Evolutionary conservation across 2,797 vertebrate genomes (phyloP), one percentile per base, ranked within the genome.

Genomic region (Chrysocyon brachyurus): DNA sequence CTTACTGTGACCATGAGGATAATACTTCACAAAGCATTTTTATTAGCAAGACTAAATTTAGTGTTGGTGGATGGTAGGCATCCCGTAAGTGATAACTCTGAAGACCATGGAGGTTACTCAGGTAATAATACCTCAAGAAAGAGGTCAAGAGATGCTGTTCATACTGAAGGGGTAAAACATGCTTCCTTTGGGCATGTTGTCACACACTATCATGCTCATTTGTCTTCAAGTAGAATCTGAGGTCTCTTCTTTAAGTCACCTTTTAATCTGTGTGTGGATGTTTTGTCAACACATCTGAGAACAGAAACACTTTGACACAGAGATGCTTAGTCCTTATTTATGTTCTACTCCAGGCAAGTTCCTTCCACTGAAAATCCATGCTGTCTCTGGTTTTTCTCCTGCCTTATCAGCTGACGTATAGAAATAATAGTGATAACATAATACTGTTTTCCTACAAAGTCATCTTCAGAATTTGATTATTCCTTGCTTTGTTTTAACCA

Each of bases 401-500:
- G 36, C 33, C 19, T 78, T 61, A 75, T 46, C 3, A 6, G 36
- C 22, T 59, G n/a, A 6, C 57, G 6, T 33, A 57, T 21, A 75
- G 72, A 89, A 88, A 70, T 56, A 59, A 66, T 36, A 33, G 59
- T 19, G 33, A 33, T 12, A 64, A 52, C 52, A 28, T 70, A 82
- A 6, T 63, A n/a, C 5, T 90, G 12, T 96, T 87, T 87, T 81
- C 75, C n/a, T 92, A 36, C 63, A 81, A 72, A 90, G 52, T 90
- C 46, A 26, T 81, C 88, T 93, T 33, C 93, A 63, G 57, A 87
- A 81, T 59, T 52, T 56, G 24, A 91, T 81, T 68, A 49, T 90
- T 70, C 70, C 40, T 92, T 87, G 40, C 31, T 78, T 89, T 84
- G 56, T 87, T 84, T 95, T 89, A 97, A 78, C 46, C 40, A 68